A percentile compares a stretch with the other conserved stretches of the same genome.
Conservation (phyloP, 2,797 vertebrate species). For the Nothura maculosa region DNA sequence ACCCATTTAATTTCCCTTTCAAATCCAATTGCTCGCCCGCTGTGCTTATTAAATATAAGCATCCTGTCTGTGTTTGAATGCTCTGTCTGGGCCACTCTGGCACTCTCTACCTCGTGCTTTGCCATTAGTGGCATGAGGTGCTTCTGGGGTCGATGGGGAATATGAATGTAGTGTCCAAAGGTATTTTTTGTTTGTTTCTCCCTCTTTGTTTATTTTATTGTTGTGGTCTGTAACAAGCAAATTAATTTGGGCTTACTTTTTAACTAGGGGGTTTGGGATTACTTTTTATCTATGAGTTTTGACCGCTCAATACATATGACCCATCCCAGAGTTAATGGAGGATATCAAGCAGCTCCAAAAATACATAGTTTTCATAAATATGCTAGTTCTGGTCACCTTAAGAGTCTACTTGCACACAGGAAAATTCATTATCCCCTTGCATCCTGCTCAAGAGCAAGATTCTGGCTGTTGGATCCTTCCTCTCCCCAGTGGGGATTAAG, state of each 20-base stretch:
- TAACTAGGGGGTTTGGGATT: background rate
- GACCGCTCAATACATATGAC: background rate
- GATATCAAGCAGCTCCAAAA: background rate
- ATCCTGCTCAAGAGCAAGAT: background rate
- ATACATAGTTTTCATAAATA: background rate
- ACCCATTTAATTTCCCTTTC: constrained; percentile 80
- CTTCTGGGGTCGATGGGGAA: background rate
- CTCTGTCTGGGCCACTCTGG: constrained; percentile 32
- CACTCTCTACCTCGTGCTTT: constrained; percentile 46
- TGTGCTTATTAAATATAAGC: constrained; percentile 75
- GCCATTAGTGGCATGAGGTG: constrained; percentile 35
- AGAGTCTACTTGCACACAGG: background rate
- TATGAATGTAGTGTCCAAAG: constrained; percentile 3
- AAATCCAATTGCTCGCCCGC: constrained; percentile 76
- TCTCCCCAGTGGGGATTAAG: background rate
- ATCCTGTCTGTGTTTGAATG: constrained; percentile 60
- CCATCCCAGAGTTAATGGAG: background rate
- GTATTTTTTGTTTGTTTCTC: background rate
- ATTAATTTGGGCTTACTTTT: background rate
- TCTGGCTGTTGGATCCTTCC: background rate
- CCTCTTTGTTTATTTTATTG: background rate
- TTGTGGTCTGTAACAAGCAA: fast-evolving
- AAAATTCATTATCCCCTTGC: background rate
- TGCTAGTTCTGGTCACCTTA: background rate
- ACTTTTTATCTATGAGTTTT: background rate